phyloP scores from a whole-genome alignment of 2,888 invertebrate genomes.

The Drosophila algonquin region DNA sequence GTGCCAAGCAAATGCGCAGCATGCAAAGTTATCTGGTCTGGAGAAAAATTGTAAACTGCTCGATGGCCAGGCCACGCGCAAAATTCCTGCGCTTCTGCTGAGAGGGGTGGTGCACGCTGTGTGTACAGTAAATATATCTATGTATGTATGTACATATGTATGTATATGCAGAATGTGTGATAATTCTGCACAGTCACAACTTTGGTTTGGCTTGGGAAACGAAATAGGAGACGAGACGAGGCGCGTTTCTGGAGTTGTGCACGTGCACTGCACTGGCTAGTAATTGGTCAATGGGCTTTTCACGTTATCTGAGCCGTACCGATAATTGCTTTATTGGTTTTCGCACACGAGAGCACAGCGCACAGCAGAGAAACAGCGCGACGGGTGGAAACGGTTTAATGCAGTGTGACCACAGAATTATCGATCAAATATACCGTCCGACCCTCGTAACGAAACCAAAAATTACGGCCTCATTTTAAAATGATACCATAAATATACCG shows the following conservation, averaged over 20 bases:
- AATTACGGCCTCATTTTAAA: no score
- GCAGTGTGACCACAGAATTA: no score
- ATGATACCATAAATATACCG: no score
- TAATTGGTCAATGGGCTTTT: neutral
- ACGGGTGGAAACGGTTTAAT: no score
- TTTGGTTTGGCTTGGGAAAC: neutral
- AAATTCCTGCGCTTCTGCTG: slow-evolving; percentile 14
- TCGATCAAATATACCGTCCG: no score
- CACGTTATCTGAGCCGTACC: neutral
- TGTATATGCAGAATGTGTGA: neutral
- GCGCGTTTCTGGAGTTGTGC: neutral
- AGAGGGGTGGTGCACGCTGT: neutral
- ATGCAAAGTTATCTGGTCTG: slow-evolving; percentile 7
- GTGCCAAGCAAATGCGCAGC: slow-evolving; percentile 13
- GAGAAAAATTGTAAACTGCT: neutral
- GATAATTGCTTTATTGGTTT: neutral
- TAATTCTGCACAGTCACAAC: slow-evolving; percentile 1
- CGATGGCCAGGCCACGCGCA: neutral
- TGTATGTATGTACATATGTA: neutral
- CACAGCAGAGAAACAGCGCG: neutral
- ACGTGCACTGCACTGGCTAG: neutral
- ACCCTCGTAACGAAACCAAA: no score
- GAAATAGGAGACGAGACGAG: neutral
- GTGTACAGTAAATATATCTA: neutral
- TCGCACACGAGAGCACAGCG: neutral